Base-by-base conservation (phyloP, 1,140 invertebrate genomes). In the Formica exsecta region DNA sequence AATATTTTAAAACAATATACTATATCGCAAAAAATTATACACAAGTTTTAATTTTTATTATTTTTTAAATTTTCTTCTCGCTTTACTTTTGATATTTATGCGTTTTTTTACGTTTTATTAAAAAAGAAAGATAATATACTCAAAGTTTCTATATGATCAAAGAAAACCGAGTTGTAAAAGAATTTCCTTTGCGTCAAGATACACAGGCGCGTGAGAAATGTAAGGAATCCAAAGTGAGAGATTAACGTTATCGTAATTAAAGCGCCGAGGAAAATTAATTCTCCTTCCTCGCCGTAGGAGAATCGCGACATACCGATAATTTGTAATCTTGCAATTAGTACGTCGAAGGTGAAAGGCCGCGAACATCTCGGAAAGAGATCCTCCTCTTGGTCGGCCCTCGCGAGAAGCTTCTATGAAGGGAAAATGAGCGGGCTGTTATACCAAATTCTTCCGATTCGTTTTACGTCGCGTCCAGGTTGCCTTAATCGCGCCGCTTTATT, bases 401-500 rank as follows among this genome's bases (percentile, higher is more conserved):
- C 41, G 38, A 7, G 7, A 16, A 11, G 8, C 16, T 4, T 8
- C n/a, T 70, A 38, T 36, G 54, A 62, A 8, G 29, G 6, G 11
- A 41, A 71, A 73, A 64, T 16, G 11, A 44, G 41, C 19, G 22
- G 38, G 32, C 68, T 73, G 90, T 92, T 88, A 90, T 91, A 85
- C 36, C 80, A 90, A 91, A 92, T 80, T 88, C 81, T 87, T 81
- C 86, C 87, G 87, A 92, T 90, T 87, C 81, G 61, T 86, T 88
- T 77, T 81, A 80, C 86, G 86, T 88, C 86, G 62, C 73, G 77
- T 59, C 68, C 79, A 88, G 86, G 48, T 89, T 70, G 25, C 71
- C 83, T 89, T 92, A 92, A 91, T 91, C 84, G 89, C 61, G 59
- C 38, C 71, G 74, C 77, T 92, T 90, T 89, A 90, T 92, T 89